Conservation (phyloP, 2,797 vertebrate species). For the Astyanax mexicanus region DNA sequence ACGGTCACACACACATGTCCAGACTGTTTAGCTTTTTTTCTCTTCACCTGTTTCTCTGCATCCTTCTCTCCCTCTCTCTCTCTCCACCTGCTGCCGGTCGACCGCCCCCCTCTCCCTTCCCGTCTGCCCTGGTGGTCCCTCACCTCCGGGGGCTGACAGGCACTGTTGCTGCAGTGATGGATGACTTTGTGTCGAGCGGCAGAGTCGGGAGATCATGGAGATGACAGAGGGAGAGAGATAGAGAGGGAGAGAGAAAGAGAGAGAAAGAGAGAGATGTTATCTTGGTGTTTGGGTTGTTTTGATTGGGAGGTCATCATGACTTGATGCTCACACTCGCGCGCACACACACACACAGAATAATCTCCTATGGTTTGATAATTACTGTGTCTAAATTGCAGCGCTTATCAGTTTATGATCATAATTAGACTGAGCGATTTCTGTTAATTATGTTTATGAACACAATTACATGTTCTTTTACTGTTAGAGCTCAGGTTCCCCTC, state of each 20-base stretch:
- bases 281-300: background rate
- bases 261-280: too few relatives aligned
- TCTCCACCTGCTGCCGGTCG: slow-evolving; percentile 29
- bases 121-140: slow-evolving; percentile 77
- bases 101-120: slow-evolving; percentile 68
- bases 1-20: slow-evolving; percentile 20
- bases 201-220: slow-evolving; percentile 63
- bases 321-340: too few relatives aligned
- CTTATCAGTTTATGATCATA: background rate
- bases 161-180: slow-evolving; percentile 75
- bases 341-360: too few relatives aligned
- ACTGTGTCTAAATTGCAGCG: background rate
- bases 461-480: background rate
- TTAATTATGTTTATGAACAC: background rate
- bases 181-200: slow-evolving; percentile 73
- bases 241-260: slow-evolving; percentile 5
- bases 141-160: slow-evolving; percentile 71
- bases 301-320: background rate
- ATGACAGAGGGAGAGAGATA: slow-evolving; percentile 37
- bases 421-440: background rate
- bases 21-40: slow-evolving; percentile 13
- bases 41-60: slow-evolving; percentile 1
- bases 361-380: background rate
- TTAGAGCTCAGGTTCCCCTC: background rate
- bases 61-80: slow-evolving; percentile 10